Evolutionary conservation across 2,888 invertebrate species (phyloP).

Genomic region (Eilema sororculum): DNA sequence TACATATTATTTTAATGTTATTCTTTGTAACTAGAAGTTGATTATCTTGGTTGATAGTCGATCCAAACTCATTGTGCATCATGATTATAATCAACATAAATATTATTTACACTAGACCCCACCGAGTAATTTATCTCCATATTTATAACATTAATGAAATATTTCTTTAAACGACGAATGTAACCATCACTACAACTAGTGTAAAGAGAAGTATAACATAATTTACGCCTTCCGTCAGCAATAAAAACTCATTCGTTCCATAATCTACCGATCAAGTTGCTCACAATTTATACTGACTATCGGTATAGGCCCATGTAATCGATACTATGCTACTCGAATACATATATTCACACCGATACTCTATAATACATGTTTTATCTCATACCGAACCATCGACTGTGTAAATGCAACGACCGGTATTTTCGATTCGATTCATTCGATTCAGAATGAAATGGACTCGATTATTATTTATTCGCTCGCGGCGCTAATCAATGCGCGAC

Average conservation of each 20-base stretch:
- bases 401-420: conserved; percentile 63
- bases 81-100: no score
- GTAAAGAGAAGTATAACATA: background rate
- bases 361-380: conserved; percentile 57
- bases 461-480: conserved; percentile 78
- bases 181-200: background rate
- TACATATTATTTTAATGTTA: no score
- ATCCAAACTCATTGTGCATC: no score
- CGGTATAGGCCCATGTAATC: conserved; percentile 41
- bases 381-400: conserved; percentile 58
- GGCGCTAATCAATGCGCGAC: conserved; percentile 78
- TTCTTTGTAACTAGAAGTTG: no score
- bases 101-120: background rate
- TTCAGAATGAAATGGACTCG: conserved; percentile 64
- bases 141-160: background rate
- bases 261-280: conserved; percentile 26
- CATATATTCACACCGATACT: conserved; percentile 35
- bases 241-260: conserved; percentile 26
- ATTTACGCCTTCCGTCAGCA: conserved; percentile 23
- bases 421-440: conserved; percentile 68
- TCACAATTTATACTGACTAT: conserved; percentile 30
- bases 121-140: background rate
- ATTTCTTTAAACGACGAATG: background rate
- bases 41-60: no score
- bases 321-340: conserved; percentile 39